Base-by-base conservation (phyloP, 37 sponge, comb jelly and placozoan genomes). In the Crambe crambe region DNA sequence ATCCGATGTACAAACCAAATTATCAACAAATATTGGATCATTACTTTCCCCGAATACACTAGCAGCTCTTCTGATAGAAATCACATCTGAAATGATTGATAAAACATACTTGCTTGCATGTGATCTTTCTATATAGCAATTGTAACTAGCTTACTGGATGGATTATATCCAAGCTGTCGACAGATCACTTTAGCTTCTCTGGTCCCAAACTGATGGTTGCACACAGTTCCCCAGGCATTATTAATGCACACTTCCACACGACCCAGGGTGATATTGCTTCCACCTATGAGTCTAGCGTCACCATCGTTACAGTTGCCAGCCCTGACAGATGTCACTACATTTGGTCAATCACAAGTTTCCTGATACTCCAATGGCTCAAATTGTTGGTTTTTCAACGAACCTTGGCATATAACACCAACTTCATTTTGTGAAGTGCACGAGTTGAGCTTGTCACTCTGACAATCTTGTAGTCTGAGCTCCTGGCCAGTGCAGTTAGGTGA, bases 211-310 rank as follows among this genome's bases (percentile, higher is more conserved):
- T 37, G 17, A 2, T 27, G 27, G 42, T 76, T 67, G 58, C 76
- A 75, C 0, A 83, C 77, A 35, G 84, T 68, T 3, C 84, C 84
- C 84, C 84, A 83, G 2, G 51, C 77, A 68, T 57, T 68, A 44
- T 83, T 64, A 22, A 83, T 44, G 42, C 84, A 83, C 26, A 83
- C 41, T 35, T 83, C 77, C 6, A 83, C 77, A 21, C 69, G n/a
- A 8, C 84, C 84, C 31, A 47, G 57, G 37, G 38, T 59, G 21
- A 10, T 3, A 23, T 56, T 58, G 37, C 39, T 37, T 76, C 84
- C 84, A 67, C 43, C 56, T 22, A 68, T 60, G 21, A 83, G 76
- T 66, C 84, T 64, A 25, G 67, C 22, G 6, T 65, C 57, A 36
- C 84, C 84, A 75, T 75, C 47, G 40, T 15, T 73, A 40, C 83